These are phyloP conservation scores for Lepus americanus DNA, from an alignment of 2,113 vertebrate genomes.

Conservation along the genomic window DNA sequence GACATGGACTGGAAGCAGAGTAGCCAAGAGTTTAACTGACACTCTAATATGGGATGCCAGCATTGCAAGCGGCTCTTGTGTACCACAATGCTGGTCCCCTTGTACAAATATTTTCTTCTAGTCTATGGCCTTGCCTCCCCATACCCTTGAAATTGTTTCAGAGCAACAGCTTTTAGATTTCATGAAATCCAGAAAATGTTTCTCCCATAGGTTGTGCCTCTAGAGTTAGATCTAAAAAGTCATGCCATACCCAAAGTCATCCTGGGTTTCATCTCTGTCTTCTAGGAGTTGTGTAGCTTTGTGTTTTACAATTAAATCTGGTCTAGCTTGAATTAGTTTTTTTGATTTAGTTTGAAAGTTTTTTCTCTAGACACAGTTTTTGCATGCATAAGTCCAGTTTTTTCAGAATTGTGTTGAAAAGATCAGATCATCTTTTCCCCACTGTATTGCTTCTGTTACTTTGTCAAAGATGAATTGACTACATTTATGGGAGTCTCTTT, in stretches of 20 bases:
- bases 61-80: too few species aligned
- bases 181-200: not conserved
- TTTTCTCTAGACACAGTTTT: not conserved
- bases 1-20: too few species aligned
- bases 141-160: not conserved
- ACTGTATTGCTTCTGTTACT: not conserved
- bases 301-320: not conserved
- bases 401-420: not conserved
- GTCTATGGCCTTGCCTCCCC: not conserved
- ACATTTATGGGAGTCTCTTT: constrained; percentile 17
- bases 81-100: not conserved
- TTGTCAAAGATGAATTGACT: constrained; percentile 18
- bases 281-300: not conserved
- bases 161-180: not conserved
- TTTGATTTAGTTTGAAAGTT: too few species aligned
- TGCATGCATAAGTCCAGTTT: not conserved
- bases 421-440: not conserved
- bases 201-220: not conserved
- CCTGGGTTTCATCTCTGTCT: not conserved
- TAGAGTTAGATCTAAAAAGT: not conserved
- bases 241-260: not conserved
- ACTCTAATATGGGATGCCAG: too few species aligned
- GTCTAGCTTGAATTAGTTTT: not conserved
- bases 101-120: not conserved
- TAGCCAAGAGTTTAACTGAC: too few species aligned